Conservation (phyloP, 2,113 vertebrate genomes). For the Notothenia coriiceps region DNA sequence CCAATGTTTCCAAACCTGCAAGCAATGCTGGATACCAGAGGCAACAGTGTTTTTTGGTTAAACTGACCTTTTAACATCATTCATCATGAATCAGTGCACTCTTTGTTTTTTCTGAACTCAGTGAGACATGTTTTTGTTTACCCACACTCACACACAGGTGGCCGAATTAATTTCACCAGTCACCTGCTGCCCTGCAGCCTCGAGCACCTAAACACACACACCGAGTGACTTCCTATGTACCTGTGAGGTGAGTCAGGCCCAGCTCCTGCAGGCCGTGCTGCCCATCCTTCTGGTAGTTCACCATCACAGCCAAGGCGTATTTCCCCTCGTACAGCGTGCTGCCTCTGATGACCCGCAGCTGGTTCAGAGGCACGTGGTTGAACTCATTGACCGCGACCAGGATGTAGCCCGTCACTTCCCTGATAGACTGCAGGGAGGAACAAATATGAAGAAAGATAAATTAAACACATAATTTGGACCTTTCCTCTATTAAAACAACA, state of each 20-base stretch:
- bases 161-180: not conserved
- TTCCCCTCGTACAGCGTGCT: constrained; percentile 87
- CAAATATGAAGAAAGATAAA: not conserved
- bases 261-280: constrained; percentile 88
- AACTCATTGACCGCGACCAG: constrained; percentile 92
- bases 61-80: too few relatives aligned
- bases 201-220: constrained; percentile 49
- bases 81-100: too few relatives aligned
- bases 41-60: too few relatives aligned
- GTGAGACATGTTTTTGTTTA: too few relatives aligned
- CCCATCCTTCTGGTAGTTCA: constrained; percentile 92
- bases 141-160: too few relatives aligned
- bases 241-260: constrained; percentile 90
- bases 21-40: too few relatives aligned
- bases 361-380: constrained; percentile 86
- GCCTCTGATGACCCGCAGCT: constrained; percentile 92
- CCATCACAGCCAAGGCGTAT: constrained; percentile 89
- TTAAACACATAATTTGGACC: not conserved
- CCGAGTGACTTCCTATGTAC: constrained; percentile 68
- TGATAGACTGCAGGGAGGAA: constrained; percentile 87
- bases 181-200: constrained; percentile 27
- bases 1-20: too few relatives aligned
- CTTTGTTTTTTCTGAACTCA: too few relatives aligned
- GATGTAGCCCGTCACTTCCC: constrained; percentile 94
- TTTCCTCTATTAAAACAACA: too few relatives aligned